Evolutionary conservation across 2,797 vertebrate genomes (phyloP).

Genomic region (Masticophis lateralis): DNA sequence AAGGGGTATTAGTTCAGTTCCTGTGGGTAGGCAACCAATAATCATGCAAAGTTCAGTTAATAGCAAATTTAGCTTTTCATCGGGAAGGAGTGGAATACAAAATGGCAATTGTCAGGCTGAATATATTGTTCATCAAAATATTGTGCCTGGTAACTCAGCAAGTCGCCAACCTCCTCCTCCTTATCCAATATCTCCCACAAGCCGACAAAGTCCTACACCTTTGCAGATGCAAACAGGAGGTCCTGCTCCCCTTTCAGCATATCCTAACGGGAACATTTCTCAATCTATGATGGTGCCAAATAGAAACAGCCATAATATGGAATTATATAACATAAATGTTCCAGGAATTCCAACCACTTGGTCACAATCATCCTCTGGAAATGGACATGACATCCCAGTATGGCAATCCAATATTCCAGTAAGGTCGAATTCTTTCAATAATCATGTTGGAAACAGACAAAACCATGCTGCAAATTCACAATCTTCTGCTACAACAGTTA

Average conservation of each 20-base stretch:
- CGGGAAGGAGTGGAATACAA: slow-evolving; percentile 82
- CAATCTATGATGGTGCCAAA: slow-evolving; percentile 85
- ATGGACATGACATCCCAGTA: slow-evolving; percentile 81
- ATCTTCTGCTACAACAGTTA: slow-evolving; percentile 91
- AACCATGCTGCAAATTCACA: slow-evolving; percentile 82
- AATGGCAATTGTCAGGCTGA: slow-evolving; percentile 85
- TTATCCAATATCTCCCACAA: slow-evolving; percentile 82
- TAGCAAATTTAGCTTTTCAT: slow-evolving; percentile 86
- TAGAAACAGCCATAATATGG: slow-evolving; percentile 92
- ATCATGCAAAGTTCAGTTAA: slow-evolving; percentile 90
- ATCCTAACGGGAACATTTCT: slow-evolving; percentile 85
- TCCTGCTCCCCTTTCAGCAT: slow-evolving; percentile 80
- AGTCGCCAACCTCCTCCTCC: slow-evolving; percentile 89
- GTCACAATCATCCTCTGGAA: slow-evolving; percentile 79
- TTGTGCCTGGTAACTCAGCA: slow-evolving; percentile 69
- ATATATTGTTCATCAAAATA: slow-evolving; percentile 81
- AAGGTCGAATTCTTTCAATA: slow-evolving; percentile 95
- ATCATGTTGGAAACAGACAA: slow-evolving; percentile 76
- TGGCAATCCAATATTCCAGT: slow-evolving; percentile 84
- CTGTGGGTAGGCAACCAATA: slow-evolving; percentile 89
- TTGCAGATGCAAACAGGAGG: slow-evolving; percentile 85
- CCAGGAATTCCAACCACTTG: slow-evolving; percentile 79
- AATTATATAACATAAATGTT: slow-evolving; percentile 82
- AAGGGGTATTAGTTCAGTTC: slow-evolving; percentile 85
- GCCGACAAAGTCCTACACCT: slow-evolving; percentile 85